A percentile compares a stretch with the other conserved stretches of the same genome.
phyloP scores from a whole-genome alignment of 2,113 vertebrate species.

The Brachypodius melanocephalos region DNA sequence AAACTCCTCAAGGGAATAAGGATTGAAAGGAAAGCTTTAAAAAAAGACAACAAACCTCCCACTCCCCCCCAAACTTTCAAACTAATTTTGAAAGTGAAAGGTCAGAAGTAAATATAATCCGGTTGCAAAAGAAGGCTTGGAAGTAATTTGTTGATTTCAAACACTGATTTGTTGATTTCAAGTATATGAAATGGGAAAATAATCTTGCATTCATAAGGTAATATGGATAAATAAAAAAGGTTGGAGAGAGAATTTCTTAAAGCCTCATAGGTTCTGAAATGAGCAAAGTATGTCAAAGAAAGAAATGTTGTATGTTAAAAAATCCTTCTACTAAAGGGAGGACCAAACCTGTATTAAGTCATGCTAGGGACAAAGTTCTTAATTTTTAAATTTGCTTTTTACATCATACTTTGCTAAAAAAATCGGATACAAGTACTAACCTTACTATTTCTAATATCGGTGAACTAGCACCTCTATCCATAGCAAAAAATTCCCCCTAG shows the following conservation, averaged over 20 bases:
- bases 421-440: neutral
- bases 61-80: neutral
- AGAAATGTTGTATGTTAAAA: neutral
- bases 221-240: neutral
- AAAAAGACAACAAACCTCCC: neutral
- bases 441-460: neutral
- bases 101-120: slow-evolving; percentile 15
- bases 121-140: neutral
- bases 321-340: neutral
- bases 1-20: neutral
- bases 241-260: neutral
- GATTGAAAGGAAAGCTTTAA: slow-evolving; percentile 7
- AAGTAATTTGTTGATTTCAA: neutral
- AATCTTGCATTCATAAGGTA: neutral
- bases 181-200: neutral
- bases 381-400: neutral
- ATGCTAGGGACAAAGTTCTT: neutral
- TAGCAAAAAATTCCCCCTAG: neutral
- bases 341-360: neutral
- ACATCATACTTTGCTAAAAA: neutral
- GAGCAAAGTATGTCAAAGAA: neutral
- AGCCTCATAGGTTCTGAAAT: neutral
- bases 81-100: neutral
- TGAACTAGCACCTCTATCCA: neutral
- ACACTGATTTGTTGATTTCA: neutral